phyloP scores from a whole-genome alignment of 1,140 invertebrate genomes.

The Berghia stephanieae region DNA sequence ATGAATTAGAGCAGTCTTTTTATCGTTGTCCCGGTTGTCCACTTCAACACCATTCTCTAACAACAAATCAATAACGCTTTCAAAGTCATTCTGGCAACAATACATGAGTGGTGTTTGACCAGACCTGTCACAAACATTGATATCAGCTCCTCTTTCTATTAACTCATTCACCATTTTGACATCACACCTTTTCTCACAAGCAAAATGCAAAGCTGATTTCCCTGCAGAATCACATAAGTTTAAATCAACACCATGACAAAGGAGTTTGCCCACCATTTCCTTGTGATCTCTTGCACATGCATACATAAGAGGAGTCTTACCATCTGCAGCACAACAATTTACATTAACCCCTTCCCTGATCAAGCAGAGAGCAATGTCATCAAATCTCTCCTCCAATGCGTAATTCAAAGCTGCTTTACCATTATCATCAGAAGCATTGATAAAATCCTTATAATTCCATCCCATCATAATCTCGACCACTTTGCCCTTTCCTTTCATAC shows the following conservation, averaged over 20 bases:
- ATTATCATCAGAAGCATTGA: background rate
- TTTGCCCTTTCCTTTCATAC: constrained; percentile 87
- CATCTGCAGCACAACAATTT: constrained; percentile 76
- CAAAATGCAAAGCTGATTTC: constrained; percentile 42
- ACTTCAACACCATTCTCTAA: constrained; percentile 10
- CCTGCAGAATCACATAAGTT: constrained; percentile 81
- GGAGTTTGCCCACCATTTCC: constrained; percentile 69
- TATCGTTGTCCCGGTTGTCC: background rate
- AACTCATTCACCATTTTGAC: background rate
- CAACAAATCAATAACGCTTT: background rate
- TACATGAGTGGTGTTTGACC: constrained; percentile 46
- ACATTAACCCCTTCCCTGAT: constrained; percentile 65
- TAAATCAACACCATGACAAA: constrained; percentile 80
- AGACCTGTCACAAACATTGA: constrained; percentile 85
- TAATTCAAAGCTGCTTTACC: constrained; percentile 59
- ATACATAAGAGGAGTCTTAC: constrained; percentile 53
- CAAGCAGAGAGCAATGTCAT: constrained; percentile 34
- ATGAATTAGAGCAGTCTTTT: constrained; percentile 19
- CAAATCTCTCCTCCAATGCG: constrained; percentile 41
- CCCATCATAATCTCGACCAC: constrained; percentile 79
- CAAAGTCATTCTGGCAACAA: background rate
- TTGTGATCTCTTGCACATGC: constrained; percentile 76
- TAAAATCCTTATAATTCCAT: constrained; percentile 69
- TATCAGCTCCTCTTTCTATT: constrained; percentile 74
- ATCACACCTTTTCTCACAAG: background rate